Conservation (phyloP, 2,797 vertebrate species). For the Chaunax sp. region DNA sequence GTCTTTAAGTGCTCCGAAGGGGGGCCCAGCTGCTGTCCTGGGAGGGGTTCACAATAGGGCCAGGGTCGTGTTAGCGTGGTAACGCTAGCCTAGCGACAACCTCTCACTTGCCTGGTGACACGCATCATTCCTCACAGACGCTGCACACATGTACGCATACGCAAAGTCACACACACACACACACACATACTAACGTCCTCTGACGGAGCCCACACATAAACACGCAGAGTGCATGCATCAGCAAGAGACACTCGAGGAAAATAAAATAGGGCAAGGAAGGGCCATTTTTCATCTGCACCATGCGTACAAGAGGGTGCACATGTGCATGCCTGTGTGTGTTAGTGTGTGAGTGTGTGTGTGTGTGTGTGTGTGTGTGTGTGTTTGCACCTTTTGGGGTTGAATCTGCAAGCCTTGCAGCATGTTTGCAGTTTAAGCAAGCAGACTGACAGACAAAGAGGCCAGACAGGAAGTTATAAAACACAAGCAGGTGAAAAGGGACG, state of each 20-base stretch:
- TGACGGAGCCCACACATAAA: conserved; percentile 56
- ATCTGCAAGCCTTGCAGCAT: conserved; percentile 79
- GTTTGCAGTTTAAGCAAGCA: conserved; percentile 76
- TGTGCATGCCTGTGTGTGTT: conserved; percentile 12
- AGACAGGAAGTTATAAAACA: conserved; percentile 79
- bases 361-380: conserved; percentile 30
- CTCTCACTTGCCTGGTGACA: conserved; percentile 69
- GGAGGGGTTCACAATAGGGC: conserved; percentile 78
- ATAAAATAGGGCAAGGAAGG: conserved; percentile 54
- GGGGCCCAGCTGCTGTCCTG: conserved; percentile 59
- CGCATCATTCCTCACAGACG: conserved; percentile 73
- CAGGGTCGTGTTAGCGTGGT: conserved; percentile 71
- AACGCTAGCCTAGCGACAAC: conserved; percentile 70
- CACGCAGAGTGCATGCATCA: conserved; percentile 73
- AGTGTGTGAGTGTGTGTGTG: conserved; percentile 28
- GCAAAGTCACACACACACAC: conserved; percentile 39
- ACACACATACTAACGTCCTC: conserved; percentile 57
- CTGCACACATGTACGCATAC: conserved; percentile 32
- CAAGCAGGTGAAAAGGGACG: conserved; percentile 52
- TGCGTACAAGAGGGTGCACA: neutral
- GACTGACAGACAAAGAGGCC: conserved; percentile 74
- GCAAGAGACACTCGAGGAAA: conserved; percentile 66
- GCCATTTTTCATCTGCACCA: conserved; percentile 70
- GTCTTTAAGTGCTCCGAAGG: conserved; percentile 71
- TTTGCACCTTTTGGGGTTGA: conserved; percentile 67